phyloP scores from a whole-genome alignment of 2,888 invertebrate species.

The Torymus texanus region DNA sequence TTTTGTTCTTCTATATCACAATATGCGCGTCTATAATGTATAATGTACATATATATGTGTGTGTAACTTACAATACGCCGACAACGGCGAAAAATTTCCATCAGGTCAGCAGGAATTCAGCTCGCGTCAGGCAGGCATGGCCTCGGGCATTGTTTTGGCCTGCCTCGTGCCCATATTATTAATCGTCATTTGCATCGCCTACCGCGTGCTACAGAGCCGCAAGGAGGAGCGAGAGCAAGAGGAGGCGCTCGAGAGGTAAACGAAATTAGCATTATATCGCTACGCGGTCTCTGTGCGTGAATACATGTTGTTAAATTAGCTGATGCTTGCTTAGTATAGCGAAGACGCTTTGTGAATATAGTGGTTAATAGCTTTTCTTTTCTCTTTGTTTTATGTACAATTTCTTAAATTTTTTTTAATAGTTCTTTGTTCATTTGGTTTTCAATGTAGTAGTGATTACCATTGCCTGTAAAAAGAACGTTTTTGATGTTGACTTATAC shows the following conservation, averaged over 20 bases:
- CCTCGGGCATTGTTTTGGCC: constrained; percentile 86
- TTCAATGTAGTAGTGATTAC: too few species aligned
- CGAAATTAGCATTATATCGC: neutral
- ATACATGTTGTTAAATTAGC: neutral
- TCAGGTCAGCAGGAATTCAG: constrained; percentile 88
- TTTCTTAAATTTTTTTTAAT: too few species aligned
- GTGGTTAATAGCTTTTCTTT: too few species aligned
- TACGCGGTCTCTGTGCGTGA: neutral
- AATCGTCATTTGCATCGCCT: constrained; percentile 82
- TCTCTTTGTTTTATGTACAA: too few species aligned
- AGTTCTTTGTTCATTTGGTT: too few species aligned
- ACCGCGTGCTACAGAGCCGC: constrained; percentile 79
- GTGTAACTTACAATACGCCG: neutral
- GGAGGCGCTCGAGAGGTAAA: constrained; percentile 72
- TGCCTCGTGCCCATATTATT: constrained; percentile 86
- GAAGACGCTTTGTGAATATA: neutral
- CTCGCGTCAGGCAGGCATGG: constrained; percentile 84
- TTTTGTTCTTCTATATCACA: neutral
- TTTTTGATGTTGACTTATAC: too few species aligned
- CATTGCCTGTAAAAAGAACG: too few species aligned
- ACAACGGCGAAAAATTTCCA: constrained; percentile 17
- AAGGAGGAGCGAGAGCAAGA: constrained; percentile 77
- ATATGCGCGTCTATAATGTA: neutral
- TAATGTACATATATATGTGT: neutral
- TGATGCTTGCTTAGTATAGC: neutral